phyloP scores from a whole-genome alignment of 2,113 vertebrate genomes.

The Ceyx margarethae region DNA sequence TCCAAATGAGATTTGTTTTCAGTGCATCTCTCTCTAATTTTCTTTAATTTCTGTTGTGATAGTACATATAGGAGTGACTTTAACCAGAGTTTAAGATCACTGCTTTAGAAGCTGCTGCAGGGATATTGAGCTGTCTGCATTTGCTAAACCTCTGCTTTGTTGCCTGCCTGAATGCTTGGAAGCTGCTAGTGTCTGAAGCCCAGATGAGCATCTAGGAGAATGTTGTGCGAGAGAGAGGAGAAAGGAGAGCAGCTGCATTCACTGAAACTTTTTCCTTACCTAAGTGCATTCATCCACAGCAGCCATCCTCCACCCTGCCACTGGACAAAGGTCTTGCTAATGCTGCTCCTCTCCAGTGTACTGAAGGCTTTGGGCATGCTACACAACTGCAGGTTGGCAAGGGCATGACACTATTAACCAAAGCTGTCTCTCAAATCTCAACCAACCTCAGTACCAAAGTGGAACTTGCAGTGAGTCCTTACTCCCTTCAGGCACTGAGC shows the following conservation, averaged over 20 bases:
- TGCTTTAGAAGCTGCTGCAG: not conserved
- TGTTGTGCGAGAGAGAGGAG: not conserved
- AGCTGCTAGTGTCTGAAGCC: not conserved
- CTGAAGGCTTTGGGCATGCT: not conserved
- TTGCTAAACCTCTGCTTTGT: not conserved
- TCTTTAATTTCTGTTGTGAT: not conserved
- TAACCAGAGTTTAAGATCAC: not conserved
- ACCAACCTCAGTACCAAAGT: not conserved
- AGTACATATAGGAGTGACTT: not conserved
- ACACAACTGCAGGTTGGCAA: not conserved
- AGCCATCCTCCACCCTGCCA: not conserved
- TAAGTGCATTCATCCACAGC: not conserved
- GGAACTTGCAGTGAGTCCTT: not conserved
- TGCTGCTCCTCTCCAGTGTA: not conserved
- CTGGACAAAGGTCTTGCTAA: not conserved
- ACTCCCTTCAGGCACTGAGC: not conserved
- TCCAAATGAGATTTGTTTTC: not conserved
- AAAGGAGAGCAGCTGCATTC: not conserved
- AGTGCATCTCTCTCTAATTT: not conserved
- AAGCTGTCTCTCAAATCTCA: constrained; percentile 36
- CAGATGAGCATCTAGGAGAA: not conserved
- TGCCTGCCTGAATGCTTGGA: not conserved
- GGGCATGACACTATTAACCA: constrained; percentile 36
- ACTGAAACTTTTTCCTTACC: not conserved
- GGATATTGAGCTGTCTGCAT: not conserved